A percentile compares a stretch with the other conserved stretches of the same genome.
phyloP scores from a whole-genome alignment of 2,797 vertebrate species.

The Anguilla anguilla region DNA sequence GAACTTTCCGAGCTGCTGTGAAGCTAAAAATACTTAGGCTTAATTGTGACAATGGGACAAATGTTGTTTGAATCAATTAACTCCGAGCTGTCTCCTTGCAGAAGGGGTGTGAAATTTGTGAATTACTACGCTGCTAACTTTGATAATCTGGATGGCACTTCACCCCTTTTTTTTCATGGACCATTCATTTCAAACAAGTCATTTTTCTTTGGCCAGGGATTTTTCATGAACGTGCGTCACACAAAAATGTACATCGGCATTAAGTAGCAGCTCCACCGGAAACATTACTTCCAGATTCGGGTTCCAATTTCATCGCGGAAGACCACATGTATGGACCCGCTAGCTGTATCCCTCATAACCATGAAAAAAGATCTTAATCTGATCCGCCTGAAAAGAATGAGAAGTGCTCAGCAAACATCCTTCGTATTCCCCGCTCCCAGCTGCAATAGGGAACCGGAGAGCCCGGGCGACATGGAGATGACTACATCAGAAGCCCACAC shows the following conservation, averaged over 20 bases:
- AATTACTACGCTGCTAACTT: not conserved
- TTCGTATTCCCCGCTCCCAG: slow-evolving; percentile 26
- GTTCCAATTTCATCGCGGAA: not conserved
- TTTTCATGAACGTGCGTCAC: not conserved
- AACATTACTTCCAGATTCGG: not conserved
- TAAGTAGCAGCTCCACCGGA: not conserved
- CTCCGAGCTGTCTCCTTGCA: too few species aligned
- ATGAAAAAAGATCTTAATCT: not conserved
- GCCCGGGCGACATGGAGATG: not conserved
- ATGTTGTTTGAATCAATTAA: not conserved
- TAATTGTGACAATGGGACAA: not conserved
- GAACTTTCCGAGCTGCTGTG: not conserved
- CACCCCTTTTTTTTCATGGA: not conserved
- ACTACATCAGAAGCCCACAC: slow-evolving; percentile 17
- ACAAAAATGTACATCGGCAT: not conserved
- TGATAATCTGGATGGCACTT: too few species aligned
- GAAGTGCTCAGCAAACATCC: not conserved
- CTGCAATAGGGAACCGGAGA: slow-evolving; percentile 30
- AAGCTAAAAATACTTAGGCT: not conserved
- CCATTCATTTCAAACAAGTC: not conserved
- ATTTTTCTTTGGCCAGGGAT: not conserved
- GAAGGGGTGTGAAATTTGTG: not conserved
- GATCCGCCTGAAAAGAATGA: not conserved
- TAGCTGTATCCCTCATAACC: not conserved
- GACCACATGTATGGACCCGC: not conserved